Base-by-base conservation (phyloP, 2,888 invertebrate genomes). In the Watsonalla binaria region DNA sequence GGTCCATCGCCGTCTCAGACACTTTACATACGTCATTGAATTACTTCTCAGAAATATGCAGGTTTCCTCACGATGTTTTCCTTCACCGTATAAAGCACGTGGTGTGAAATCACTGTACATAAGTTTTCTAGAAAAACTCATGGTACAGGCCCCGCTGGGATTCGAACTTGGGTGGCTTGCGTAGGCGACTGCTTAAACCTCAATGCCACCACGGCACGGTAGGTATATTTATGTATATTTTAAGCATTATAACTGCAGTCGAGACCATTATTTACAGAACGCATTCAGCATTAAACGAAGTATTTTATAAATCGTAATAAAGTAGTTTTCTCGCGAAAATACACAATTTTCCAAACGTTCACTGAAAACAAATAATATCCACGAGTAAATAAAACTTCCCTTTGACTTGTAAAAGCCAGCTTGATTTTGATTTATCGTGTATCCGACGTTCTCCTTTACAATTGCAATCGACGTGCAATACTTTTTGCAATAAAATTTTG, bases 371-470 rank as follows among this genome's bases (percentile, higher is more conserved):
- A 51, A 52, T 37, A 53, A 55, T 58, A 53, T 56, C 52, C 59
- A 54, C 50, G 57, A 54, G 51, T 49, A 52, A 47, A 62, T 63
- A 59, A 56, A 60, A 55, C 33, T 54, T 54, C 51, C 54, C 63
- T 66, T 67, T 59, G 59, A 63, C 62, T 59, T 52, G 59, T 72
- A 59, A 68, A 68, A 66, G 59, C 63, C 45, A 15, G 53, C 54
- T 66, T 61, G 55, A 63, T 65, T 72, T 66, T 71, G 72, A 72
- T 73, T 73, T 72, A 70, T 69, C 70, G 70, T 66, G 69, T 66
- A 63, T 62, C 58, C 61, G 51, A 57, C 51, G 52, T 48, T 59
- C 52, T 61, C 61, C 66, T 69, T 71, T 73, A 70, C 70, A 65
- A 60, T 65, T 52, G 53, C 54, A 51, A 39, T 49, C 47, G 45